Conservation (phyloP, 2,113 vertebrate species). For the Butorides virescens region DNA sequence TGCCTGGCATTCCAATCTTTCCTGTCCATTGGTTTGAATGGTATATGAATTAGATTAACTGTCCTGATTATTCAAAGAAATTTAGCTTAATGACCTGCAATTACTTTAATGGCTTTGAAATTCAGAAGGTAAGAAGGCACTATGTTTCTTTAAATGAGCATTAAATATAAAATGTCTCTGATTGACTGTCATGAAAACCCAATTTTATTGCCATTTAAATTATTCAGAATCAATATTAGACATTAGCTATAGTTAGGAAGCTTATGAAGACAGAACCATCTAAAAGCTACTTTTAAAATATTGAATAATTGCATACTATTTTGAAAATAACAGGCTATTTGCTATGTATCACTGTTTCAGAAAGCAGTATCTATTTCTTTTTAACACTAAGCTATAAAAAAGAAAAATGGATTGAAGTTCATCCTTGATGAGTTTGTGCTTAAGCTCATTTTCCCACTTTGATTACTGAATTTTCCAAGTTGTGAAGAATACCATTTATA, state of each 20-base stretch:
- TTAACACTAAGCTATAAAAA: constrained; percentile 32
- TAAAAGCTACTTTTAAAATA: neutral
- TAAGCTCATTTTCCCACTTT: neutral
- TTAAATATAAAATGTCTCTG: constrained; percentile 79
- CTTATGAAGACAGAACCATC: constrained; percentile 23
- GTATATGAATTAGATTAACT: constrained; percentile 69
- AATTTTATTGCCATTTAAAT: constrained; percentile 80
- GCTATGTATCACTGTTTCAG: constrained; percentile 7
- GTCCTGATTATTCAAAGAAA: constrained; percentile 70
- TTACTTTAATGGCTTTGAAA: constrained; percentile 77
- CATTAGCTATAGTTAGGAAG: constrained; percentile 61
- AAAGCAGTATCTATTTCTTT: constrained; percentile 43
- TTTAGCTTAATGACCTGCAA: constrained; percentile 74
- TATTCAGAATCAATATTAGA: constrained; percentile 80
- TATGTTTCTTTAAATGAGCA: constrained; percentile 72
- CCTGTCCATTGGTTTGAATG: constrained; percentile 35
- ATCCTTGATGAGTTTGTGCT: neutral
- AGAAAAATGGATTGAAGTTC: neutral
- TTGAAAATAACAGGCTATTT: constrained; percentile 59
- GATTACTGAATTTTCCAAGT: neutral
- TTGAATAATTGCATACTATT: constrained; percentile 57
- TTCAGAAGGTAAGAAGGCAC: constrained; percentile 74
- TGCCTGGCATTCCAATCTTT: neutral
- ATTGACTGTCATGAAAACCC: constrained; percentile 76
- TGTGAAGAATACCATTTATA: neutral